These are phyloP conservation scores for Anser brachyrhynchus DNA, from an alignment of 2,113 vertebrate genomes.

Conservation along the genomic window DNA sequence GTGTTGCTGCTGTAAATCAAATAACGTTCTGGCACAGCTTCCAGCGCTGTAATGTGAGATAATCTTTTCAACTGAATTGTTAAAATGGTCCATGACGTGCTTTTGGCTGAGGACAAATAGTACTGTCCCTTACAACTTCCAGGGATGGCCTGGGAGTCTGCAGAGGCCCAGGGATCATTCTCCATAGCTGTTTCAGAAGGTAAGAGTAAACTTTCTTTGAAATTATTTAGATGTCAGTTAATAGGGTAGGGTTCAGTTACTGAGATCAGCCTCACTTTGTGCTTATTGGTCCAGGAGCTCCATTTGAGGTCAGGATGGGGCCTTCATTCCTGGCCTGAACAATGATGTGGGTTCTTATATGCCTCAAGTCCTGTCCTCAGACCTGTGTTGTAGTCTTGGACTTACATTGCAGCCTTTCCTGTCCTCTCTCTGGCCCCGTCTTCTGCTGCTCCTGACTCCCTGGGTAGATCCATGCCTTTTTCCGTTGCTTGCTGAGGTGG, in stretches of 20 bases:
- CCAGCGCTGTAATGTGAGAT: not conserved
- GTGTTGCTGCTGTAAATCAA: not conserved
- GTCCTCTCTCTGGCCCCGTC: not conserved
- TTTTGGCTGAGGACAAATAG: not conserved
- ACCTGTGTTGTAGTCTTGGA: not conserved
- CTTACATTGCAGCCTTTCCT: not conserved
- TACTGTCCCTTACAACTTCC: not conserved
- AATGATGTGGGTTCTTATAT: not conserved
- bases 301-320: not conserved
- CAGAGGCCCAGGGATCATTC: not conserved
- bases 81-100: fast-evolving
- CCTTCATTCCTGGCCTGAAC: not conserved
- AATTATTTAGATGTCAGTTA: not conserved
- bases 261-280: not conserved
- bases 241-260: not conserved
- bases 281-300: not conserved
- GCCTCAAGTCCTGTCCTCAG: not conserved
- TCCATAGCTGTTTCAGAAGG: not conserved
- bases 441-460: not conserved
- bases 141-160: not conserved
- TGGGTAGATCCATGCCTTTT: not conserved
- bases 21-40: not conserved
- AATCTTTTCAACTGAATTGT: not conserved
- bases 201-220: not conserved
- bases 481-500: fast-evolving